phyloP scores from a whole-genome alignment of 2,888 invertebrate genomes.

The Xanthorhoe spadicearia region DNA sequence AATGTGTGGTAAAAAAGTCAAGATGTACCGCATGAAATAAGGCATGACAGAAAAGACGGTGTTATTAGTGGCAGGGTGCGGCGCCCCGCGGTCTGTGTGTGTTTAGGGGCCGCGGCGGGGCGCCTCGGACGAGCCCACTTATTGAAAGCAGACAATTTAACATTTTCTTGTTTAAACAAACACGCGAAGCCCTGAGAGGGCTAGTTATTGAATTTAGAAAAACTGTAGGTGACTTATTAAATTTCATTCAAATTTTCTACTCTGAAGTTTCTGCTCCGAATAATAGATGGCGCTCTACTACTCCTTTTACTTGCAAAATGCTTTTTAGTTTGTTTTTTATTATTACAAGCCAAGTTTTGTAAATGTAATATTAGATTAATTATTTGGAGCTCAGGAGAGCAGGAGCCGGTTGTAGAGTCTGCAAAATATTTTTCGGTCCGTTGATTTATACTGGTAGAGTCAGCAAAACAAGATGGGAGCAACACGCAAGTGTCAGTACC shows the following conservation, averaged over 20 bases:
- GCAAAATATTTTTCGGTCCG: slow-evolving; percentile 50
- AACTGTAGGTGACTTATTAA: slow-evolving; percentile 25
- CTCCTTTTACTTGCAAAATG: too few relatives aligned
- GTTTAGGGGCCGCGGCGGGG: slow-evolving; percentile 73
- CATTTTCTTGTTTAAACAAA: slow-evolving; percentile 79
- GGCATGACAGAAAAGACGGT: slow-evolving; percentile 80
- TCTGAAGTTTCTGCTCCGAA: slow-evolving; percentile 3
- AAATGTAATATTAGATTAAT: not conserved
- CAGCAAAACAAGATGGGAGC: slow-evolving; percentile 35
- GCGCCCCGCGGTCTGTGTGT: slow-evolving; percentile 84
- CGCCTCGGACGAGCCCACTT: slow-evolving; percentile 66
- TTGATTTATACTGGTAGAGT: slow-evolving; percentile 42
- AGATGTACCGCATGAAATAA: slow-evolving; percentile 78
- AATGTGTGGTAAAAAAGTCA: slow-evolving; percentile 73
- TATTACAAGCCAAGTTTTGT: not conserved
- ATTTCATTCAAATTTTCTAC: slow-evolving; percentile 21
- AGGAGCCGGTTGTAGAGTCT: slow-evolving; percentile 24
- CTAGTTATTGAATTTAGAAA: slow-evolving; percentile 67
- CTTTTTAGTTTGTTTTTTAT: too few relatives aligned
- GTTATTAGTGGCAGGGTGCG: slow-evolving; percentile 79
- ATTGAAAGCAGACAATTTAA: slow-evolving; percentile 80
- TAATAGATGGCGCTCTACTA: slow-evolving; percentile 17
- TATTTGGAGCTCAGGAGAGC: not conserved
- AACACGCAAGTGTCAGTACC: slow-evolving; percentile 74
- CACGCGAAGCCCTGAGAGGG: slow-evolving; percentile 57